These are phyloP conservation scores for Silurus meridionalis DNA, from an alignment of 2,113 vertebrate genomes.

Conservation along the genomic window DNA sequence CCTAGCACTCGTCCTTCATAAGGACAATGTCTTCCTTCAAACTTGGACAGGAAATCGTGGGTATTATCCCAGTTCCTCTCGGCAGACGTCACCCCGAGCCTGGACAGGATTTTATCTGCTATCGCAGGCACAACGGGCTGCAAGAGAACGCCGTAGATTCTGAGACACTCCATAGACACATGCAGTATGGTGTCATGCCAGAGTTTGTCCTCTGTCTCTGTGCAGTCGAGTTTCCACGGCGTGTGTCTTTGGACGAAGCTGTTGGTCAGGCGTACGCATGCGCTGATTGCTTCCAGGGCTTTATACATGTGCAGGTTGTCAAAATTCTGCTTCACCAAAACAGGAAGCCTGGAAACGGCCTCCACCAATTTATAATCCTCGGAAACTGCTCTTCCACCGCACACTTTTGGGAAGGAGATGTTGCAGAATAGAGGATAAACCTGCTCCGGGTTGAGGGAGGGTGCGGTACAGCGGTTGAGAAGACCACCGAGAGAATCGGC, in stretches of 20 bases:
- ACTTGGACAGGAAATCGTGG: constrained; percentile 76
- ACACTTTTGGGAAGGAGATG: constrained; percentile 72
- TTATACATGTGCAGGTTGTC: constrained; percentile 84
- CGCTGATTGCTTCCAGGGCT: constrained; percentile 82
- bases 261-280: constrained; percentile 84
- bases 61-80: constrained; percentile 72
- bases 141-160: constrained; percentile 84
- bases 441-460: constrained; percentile 83
- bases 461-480: constrained; percentile 86
- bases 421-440: constrained; percentile 78
- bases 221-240: constrained; percentile 84
- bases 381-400: constrained; percentile 56
- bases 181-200: constrained; percentile 89
- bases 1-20: constrained; percentile 86
- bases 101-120: constrained; percentile 80
- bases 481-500: constrained; percentile 89
- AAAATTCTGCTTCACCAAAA: constrained; percentile 73
- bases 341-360: constrained; percentile 71
- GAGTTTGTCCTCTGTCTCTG: constrained; percentile 62
- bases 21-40: constrained; percentile 68
- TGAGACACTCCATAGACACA: constrained; percentile 84
- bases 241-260: constrained; percentile 87
- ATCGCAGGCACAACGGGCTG: constrained; percentile 82
- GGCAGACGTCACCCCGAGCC: constrained; percentile 73
- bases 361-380: constrained; percentile 84